Evolutionary conservation across 1,140 invertebrate genomes (phyloP).

Genomic region (Calycopis cecrops): DNA sequence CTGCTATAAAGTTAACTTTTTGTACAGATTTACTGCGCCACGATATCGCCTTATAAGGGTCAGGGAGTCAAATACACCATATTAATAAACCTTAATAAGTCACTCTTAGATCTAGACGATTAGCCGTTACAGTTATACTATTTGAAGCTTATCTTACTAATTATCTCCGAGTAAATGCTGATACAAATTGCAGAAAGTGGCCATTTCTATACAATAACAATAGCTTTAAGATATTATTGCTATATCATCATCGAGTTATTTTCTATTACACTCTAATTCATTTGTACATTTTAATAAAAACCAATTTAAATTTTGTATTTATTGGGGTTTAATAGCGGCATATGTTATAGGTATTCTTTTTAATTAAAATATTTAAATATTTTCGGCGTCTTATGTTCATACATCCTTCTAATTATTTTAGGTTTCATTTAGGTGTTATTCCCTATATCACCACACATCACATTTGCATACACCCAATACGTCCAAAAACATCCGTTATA

Average conservation of each 20-base stretch:
- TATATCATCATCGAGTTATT: not conserved
- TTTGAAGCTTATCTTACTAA: conserved; percentile 46
- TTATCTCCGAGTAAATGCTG: conserved; percentile 33
- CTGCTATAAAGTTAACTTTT: conserved; percentile 60
- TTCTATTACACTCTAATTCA: no score
- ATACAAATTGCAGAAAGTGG: conserved; percentile 9
- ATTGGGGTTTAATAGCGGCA: no score
- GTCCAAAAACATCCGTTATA: no score
- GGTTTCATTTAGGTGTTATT: no score
- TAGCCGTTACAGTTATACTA: conserved; percentile 35
- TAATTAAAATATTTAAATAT: no score
- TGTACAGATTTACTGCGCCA: conserved; percentile 48
- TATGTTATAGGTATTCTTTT: no score
- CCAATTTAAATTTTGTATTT: no score
- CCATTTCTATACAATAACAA: not conserved
- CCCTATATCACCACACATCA: no score
- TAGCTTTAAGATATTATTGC: not conserved
- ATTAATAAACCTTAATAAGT: conserved; percentile 67
- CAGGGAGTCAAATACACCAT: conserved; percentile 54
- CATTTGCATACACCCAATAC: no score
- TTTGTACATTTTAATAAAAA: no score
- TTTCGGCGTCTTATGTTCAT: no score
- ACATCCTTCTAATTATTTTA: no score
- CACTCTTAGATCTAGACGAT: conserved; percentile 38
- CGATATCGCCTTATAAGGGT: conserved; percentile 52